phyloP scores from a whole-genome alignment of 2,888 invertebrate species.

The Smittia sp. region DNA sequence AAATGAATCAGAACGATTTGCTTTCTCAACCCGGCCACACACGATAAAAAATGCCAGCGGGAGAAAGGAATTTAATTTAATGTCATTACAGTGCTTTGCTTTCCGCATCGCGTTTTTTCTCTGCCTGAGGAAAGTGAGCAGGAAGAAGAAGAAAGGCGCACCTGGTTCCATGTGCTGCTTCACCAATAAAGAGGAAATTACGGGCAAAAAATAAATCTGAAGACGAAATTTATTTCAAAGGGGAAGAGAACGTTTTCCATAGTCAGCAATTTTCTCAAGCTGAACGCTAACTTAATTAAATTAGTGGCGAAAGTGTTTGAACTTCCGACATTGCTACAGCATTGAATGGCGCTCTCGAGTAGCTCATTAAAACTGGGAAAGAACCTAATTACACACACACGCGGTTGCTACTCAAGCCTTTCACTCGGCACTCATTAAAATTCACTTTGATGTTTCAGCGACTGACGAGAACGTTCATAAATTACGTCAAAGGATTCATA shows the following conservation, averaged over 20 bases:
- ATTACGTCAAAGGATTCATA: no score
- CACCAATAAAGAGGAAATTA: neutral
- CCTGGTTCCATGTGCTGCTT: neutral
- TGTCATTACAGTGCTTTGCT: conserved; percentile 24
- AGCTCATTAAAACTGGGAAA: neutral
- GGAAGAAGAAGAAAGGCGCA: neutral
- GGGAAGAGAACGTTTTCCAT: neutral
- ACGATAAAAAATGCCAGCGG: conserved; percentile 18
- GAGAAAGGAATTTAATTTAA: conserved; percentile 32
- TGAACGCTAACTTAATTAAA: neutral
- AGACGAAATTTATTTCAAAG: conserved; percentile 2
- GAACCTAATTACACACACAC: conserved; percentile 32
- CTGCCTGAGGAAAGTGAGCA: neutral
- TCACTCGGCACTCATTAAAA: conserved; percentile 17
- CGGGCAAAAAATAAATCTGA: neutral
- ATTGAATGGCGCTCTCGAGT: neutral
- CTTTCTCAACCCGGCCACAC: neutral
- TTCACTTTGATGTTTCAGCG: conserved; percentile 27
- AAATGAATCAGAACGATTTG: conserved; percentile 34
- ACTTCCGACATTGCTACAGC: neutral
- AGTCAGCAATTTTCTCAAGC: neutral
- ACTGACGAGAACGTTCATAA: no score
- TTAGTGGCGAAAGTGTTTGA: neutral
- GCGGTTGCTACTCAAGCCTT: conserved; percentile 1
- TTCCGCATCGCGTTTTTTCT: neutral